A percentile compares a stretch with the other conserved stretches of the same genome.
Evolutionary conservation across 2,888 invertebrate genomes (phyloP).

Genomic region (Nomada fabriciana): DNA sequence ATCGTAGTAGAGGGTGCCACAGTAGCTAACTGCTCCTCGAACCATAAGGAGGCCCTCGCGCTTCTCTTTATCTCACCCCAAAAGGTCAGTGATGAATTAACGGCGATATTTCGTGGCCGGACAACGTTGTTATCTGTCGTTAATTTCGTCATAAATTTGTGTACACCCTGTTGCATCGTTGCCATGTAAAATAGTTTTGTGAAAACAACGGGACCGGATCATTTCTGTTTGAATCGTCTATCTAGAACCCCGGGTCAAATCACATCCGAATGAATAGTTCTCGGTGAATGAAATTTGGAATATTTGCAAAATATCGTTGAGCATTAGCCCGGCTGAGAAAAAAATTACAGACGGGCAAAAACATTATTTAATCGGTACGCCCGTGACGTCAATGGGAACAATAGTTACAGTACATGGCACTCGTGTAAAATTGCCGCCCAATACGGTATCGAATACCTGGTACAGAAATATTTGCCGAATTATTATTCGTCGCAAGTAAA

Average conservation of each 20-base stretch:
- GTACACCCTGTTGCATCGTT: background rate
- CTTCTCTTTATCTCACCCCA: constrained; percentile 75
- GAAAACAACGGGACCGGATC: background rate
- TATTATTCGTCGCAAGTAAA: background rate
- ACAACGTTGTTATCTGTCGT: background rate
- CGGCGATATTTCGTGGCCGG: constrained; percentile 41
- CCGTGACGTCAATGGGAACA: constrained; percentile 59
- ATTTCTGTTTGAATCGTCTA: constrained; percentile 1
- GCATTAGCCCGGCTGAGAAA: background rate
- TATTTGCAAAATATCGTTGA: background rate
- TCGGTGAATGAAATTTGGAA: background rate
- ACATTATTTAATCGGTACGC: constrained; percentile 18
- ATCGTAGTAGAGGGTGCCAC: constrained; percentile 81
- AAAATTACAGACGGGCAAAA: constrained; percentile 7
- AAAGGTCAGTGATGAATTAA: constrained; percentile 79
- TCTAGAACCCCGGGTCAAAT: background rate
- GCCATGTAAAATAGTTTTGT: background rate
- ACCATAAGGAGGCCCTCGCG: constrained; percentile 79
- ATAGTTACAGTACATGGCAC: constrained; percentile 50
- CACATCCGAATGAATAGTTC: background rate
- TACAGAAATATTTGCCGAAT: background rate
- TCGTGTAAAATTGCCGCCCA: constrained; percentile 52
- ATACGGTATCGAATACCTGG: constrained; percentile 25
- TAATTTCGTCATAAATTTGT: background rate
- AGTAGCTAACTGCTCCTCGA: constrained; percentile 80